These are phyloP conservation scores for Grammomys dolichurus DNA, from an alignment of 2,113 vertebrate genomes.

Conservation along the genomic window DNA sequence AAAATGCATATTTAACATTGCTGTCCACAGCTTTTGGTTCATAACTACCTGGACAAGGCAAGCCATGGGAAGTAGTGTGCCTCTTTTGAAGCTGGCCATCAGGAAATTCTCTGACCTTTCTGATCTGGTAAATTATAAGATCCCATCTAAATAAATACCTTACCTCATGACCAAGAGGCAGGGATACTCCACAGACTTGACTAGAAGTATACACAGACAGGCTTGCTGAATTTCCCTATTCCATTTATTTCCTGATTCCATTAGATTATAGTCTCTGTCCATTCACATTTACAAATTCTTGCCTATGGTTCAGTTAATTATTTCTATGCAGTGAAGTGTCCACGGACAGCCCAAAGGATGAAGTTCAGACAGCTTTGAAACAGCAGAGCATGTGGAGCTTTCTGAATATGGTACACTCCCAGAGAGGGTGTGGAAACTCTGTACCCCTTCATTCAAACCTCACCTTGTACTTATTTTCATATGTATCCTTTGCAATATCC, in stretches of 20 bases:
- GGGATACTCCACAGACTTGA: neutral
- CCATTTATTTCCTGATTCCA: neutral
- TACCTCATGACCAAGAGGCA: neutral
- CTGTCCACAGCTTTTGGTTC: neutral
- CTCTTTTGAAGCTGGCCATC: neutral
- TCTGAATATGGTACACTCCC: neutral
- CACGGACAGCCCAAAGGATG: neutral
- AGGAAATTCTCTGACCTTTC: neutral
- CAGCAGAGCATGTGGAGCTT: neutral
- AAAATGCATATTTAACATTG: neutral
- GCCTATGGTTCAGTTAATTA: neutral
- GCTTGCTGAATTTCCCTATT: neutral
- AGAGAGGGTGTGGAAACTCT: neutral
- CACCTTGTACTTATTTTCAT: neutral
- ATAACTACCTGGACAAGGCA: neutral
- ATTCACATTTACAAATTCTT: no score
- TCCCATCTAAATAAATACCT: neutral
- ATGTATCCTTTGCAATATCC: neutral
- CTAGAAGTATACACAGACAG: neutral
- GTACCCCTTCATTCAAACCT: neutral
- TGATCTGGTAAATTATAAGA: neutral
- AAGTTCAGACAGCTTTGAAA: neutral
- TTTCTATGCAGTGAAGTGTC: neutral
- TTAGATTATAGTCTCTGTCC: neutral
- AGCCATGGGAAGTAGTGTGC: neutral